phyloP scores from a whole-genome alignment of 2,797 vertebrate species.

The Eidolon dupreanum region DNA sequence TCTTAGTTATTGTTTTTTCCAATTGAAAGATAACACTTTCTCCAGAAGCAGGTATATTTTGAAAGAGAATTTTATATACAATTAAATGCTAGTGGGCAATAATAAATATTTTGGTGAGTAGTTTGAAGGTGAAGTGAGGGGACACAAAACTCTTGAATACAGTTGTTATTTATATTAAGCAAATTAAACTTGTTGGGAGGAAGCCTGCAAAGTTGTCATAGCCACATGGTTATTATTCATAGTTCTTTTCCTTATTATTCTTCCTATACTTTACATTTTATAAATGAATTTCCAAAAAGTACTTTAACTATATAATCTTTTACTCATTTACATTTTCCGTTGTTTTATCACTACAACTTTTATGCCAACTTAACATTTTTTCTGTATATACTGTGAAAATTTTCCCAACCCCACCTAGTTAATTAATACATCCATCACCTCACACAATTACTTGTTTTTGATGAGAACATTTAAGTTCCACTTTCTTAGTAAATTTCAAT shows the following conservation, averaged over 20 bases:
- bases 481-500: neutral
- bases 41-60: neutral
- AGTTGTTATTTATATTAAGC: neutral
- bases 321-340: neutral
- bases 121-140: slow-evolving; percentile 4
- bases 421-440: neutral
- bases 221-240: neutral
- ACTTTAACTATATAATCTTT: neutral
- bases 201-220: neutral
- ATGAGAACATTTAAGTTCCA: neutral
- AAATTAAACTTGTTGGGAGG: neutral
- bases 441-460: neutral
- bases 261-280: neutral
- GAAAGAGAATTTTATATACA: slow-evolving; percentile 36
- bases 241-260: neutral
- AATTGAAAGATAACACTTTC: neutral
- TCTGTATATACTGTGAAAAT: neutral
- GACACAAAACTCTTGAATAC: neutral
- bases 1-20: slow-evolving; percentile 43
- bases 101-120: slow-evolving; percentile 12
- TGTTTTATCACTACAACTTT: neutral
- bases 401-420: neutral
- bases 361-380: neutral
- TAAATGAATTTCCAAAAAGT: neutral
- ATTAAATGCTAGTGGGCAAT: slow-evolving; percentile 40